Conservation (phyloP, 2,113 vertebrate species). For the Benitochromis conjunctus region DNA sequence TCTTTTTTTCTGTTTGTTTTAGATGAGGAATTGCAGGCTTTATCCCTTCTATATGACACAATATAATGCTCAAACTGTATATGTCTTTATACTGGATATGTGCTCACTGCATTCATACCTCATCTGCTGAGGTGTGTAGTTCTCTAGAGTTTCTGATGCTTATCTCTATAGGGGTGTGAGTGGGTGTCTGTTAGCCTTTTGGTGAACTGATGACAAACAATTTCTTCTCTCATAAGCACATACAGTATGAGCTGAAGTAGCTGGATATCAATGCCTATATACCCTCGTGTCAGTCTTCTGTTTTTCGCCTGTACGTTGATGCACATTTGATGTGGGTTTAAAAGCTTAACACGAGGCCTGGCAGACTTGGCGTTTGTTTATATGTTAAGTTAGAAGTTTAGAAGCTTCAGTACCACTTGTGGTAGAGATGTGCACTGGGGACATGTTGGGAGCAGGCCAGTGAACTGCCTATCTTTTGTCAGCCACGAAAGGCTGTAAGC, state of each 20-base stretch:
- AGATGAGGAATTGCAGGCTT: not conserved
- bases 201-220: not conserved
- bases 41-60: not conserved
- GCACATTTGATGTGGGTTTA: not conserved
- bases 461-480: slow-evolving; percentile 47
- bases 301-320: not conserved
- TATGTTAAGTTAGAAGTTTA: slow-evolving; percentile 6
- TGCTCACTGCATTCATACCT: not conserved
- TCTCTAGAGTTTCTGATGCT: not conserved
- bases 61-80: not conserved
- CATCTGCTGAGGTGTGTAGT: not conserved
- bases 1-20: not conserved
- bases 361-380: slow-evolving; percentile 7
- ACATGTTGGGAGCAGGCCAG: slow-evolving; percentile 11
- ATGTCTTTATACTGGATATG: not conserved
- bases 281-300: not conserved
- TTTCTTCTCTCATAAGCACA: not conserved
- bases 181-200: not conserved
- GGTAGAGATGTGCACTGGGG: not conserved
- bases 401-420: not conserved
- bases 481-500: slow-evolving; percentile 25
- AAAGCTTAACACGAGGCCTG: not conserved
- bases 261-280: not conserved
- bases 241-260: not conserved
- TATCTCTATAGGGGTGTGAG: not conserved